These are phyloP conservation scores for Tympanoctomys barrerae DNA, from an alignment of 2,797 vertebrate species.

Conservation along the genomic window DNA sequence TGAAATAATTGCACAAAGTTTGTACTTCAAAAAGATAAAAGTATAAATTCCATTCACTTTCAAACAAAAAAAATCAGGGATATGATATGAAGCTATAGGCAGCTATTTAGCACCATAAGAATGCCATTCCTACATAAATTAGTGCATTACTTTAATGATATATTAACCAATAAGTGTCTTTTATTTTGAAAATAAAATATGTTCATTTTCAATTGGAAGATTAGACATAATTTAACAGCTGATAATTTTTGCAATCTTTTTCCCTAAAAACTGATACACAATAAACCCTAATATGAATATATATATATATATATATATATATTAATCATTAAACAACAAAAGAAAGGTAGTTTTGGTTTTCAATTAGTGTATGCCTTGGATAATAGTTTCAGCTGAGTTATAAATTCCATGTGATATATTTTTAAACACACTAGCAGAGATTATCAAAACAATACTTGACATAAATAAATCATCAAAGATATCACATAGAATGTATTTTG, in stretches of 20 bases:
- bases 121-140: neutral
- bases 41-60: neutral
- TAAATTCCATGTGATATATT: slow-evolving; percentile 57
- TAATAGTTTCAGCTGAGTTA: slow-evolving; percentile 12
- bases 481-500: slow-evolving; percentile 34
- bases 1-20: neutral
- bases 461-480: slow-evolving; percentile 64
- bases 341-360: neutral
- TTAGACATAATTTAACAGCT: neutral
- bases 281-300: neutral
- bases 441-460: slow-evolving; percentile 32
- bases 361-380: neutral
- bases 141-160: neutral
- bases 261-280: neutral
- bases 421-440: slow-evolving; percentile 50
- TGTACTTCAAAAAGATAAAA: neutral
- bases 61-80: neutral
- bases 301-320: slow-evolving; percentile 57
- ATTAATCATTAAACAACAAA: slow-evolving; percentile 33
- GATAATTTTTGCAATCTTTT: neutral
- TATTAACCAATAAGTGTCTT: neutral
- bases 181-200: slow-evolving; percentile 7
- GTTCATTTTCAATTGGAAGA: neutral
- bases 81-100: neutral
- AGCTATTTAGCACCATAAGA: neutral